phyloP scores from a whole-genome alignment of 2,113 vertebrate species.

The Bagarius yarrelli region DNA sequence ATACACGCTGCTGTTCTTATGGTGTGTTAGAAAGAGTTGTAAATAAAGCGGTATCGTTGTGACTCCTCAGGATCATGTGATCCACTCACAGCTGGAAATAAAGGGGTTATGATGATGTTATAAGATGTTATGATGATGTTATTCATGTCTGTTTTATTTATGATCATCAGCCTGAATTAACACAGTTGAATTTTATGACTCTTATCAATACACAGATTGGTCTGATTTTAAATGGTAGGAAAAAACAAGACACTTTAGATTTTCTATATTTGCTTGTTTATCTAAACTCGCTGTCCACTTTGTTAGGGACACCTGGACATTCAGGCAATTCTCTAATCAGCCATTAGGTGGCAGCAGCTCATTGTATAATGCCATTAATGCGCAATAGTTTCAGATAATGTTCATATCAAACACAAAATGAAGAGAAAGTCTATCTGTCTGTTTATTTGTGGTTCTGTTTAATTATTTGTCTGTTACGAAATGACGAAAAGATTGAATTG shows the following conservation, averaged over 20 bases:
- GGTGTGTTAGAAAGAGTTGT: neutral
- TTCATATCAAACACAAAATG: too few species aligned
- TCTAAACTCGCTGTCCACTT: neutral
- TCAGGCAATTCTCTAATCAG: too few species aligned
- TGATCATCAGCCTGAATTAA: neutral
- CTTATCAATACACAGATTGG: too few species aligned
- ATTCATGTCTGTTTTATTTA: neutral
- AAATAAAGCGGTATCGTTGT: slow-evolving; percentile 39
- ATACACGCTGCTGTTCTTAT: slow-evolving; percentile 3
- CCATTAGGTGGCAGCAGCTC: too few species aligned
- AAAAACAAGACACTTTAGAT: too few species aligned
- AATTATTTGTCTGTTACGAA: neutral
- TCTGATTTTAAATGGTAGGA: too few species aligned
- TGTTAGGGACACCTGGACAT: neutral
- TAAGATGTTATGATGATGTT: neutral
- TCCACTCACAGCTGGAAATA: slow-evolving; percentile 53
- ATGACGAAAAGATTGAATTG: neutral
- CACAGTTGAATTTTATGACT: too few species aligned
- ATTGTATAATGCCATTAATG: too few species aligned
- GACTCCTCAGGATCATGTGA: slow-evolving; percentile 36
- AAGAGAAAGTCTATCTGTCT: neutral
- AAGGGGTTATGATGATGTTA: slow-evolving; percentile 32
- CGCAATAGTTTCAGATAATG: too few species aligned
- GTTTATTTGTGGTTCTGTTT: neutral
- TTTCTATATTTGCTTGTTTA: too few species aligned